These are phyloP conservation scores for Agrenia bidenticulata DNA, from an alignment of 2,888 invertebrate species.

Conservation along the genomic window DNA sequence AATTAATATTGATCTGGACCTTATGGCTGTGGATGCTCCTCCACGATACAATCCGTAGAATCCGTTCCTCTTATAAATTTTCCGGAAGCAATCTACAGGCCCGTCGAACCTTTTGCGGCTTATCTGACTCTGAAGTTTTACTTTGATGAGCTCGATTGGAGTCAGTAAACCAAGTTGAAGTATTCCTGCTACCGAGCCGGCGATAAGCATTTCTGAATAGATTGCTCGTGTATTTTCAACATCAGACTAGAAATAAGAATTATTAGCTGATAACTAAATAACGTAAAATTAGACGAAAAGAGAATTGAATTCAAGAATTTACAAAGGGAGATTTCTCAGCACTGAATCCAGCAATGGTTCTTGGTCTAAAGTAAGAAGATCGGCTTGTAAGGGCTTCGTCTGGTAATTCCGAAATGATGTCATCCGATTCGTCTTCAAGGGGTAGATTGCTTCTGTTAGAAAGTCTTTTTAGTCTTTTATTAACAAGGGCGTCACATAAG, in stretches of 20 bases:
- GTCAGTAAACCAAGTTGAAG: not conserved
- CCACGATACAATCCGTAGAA: not conserved
- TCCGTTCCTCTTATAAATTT: not conserved
- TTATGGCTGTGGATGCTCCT: not conserved
- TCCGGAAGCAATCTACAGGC: not conserved
- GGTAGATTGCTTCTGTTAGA: too few relatives aligned
- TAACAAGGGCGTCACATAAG: not conserved
- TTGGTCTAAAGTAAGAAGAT: too few relatives aligned
- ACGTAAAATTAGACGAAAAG: not conserved
- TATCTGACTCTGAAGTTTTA: not conserved
- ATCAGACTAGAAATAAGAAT: not conserved
- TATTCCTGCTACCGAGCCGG: constrained; percentile 1
- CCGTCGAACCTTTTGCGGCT: not conserved
- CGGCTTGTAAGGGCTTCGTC: too few relatives aligned
- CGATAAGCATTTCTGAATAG: not conserved
- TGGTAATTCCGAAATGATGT: too few relatives aligned
- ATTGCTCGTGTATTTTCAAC: not conserved
- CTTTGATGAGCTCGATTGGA: constrained; percentile 7
- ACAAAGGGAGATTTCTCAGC: not conserved
- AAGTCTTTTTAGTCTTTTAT: not conserved
- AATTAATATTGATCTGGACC: too few relatives aligned
- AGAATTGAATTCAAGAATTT: not conserved
- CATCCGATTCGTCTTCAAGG: too few relatives aligned
- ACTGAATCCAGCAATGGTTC: too few relatives aligned
- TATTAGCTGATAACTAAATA: not conserved